These are phyloP conservation scores for Okamejei kenojei DNA, from an alignment of 2,797 vertebrate species.

Conservation along the genomic window DNA sequence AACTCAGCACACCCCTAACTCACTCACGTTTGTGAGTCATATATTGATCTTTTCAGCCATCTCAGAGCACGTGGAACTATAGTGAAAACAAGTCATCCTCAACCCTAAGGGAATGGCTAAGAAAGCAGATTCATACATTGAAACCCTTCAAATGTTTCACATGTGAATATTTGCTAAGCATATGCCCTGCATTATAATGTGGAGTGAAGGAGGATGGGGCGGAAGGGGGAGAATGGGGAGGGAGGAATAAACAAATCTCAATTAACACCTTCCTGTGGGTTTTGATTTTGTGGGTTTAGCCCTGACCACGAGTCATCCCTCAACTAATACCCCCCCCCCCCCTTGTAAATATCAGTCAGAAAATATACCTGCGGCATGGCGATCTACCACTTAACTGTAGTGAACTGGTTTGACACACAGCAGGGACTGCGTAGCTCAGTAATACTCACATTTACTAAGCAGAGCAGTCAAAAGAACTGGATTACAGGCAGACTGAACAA, in stretches of 20 bases:
- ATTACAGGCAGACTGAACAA: not conserved
- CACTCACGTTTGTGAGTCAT: too few relatives aligned
- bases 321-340: not conserved
- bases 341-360: not conserved
- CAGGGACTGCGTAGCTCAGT: not conserved
- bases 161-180: not conserved
- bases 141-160: not conserved
- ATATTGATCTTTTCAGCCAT: too few relatives aligned
- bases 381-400: not conserved
- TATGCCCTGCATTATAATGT: not conserved
- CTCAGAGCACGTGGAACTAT: too few relatives aligned
- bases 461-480: too few relatives aligned
- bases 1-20: too few relatives aligned
- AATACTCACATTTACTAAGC: not conserved
- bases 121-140: not conserved
- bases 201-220: not conserved
- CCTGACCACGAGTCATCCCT: not conserved
- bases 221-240: too few relatives aligned
- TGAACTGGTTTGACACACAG: not conserved
- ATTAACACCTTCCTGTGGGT: not conserved
- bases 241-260: not conserved
- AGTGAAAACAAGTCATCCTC: too few relatives aligned
- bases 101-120: too few relatives aligned
- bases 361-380: not conserved
- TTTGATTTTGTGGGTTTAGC: too few relatives aligned